Base-by-base conservation (phyloP, 2,797 vertebrate genomes). In the Typhlichthys subterraneus region DNA sequence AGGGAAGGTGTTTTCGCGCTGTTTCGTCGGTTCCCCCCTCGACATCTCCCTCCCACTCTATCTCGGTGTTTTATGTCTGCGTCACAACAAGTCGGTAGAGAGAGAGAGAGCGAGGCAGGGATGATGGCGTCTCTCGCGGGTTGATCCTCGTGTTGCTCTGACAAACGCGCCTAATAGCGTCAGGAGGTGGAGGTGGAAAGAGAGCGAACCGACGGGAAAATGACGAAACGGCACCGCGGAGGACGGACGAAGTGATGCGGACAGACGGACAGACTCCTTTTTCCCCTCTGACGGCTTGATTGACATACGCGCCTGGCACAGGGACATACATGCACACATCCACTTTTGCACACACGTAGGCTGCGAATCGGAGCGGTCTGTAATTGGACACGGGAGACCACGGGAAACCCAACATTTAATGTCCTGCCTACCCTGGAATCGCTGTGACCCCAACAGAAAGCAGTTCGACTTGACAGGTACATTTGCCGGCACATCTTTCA, bases 41-140 rank as follows among this genome's bases (percentile, higher is more conserved):
- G 71, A 70, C 66, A 77, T 81, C 89, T 89, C 88, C 90, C 91
- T 82, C 91, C 87, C 91, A 79, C 89, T 88, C 87, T 57, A 87
- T 90, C 84, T 88, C 84, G 67, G 88, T 92, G 91, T 94, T 94
- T 94, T 93, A 93, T 93, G 91, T 93, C 92, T 94, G 93, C 93
- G 93, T 94, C 93, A 94, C 91, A 94, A 93, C 91, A 93, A 94
- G 91, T 92, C 91, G 89, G 82, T 65, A 42, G 84, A 83, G 85
- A 84, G 73, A 79, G 83, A 84, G 75, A 80, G 83, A 84, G 76
- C 60, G 77, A 88, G 86, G 86, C 74, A 81, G 86, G 81, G 90
- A 92, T 92, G 91, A 94, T 94, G 93, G 92, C 92, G 93, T 92
- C 92, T 93, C 89, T 89, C 85, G 88, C 91, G 90, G 88, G 84